Conservation (phyloP, 2,797 vertebrate species). For the Gymnothorax javanicus region DNA sequence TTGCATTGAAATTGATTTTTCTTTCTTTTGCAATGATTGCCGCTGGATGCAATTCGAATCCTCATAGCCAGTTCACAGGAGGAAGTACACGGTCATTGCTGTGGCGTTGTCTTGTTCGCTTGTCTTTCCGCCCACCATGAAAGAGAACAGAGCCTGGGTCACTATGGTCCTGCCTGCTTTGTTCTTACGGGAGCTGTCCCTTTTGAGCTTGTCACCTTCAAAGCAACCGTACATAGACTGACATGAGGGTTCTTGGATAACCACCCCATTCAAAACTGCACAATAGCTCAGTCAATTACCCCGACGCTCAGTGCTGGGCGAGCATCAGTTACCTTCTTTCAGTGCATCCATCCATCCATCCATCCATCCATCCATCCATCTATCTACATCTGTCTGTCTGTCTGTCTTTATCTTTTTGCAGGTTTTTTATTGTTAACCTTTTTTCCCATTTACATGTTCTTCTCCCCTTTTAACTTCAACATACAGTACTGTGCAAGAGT, state of each 20-base stretch:
- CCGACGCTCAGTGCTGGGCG: constrained; percentile 68
- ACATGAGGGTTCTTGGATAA: constrained; percentile 83
- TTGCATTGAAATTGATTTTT: no score
- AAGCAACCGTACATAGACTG: constrained; percentile 77
- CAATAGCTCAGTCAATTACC: constrained; percentile 79
- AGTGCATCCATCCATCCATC: constrained; percentile 50
- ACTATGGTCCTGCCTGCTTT: constrained; percentile 69
- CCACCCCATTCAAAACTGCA: constrained; percentile 73
- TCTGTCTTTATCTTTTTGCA: neutral
- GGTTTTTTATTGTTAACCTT: no score
- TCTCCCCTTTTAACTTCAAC: no score
- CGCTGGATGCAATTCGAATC: neutral
- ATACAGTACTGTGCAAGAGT: no score
- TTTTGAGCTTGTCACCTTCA: constrained; percentile 80
- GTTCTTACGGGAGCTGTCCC: constrained; percentile 67
- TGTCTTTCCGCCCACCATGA: constrained; percentile 48
- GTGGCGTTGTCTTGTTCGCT: neutral
- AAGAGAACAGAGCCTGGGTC: constrained; percentile 67
- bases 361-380: neutral
- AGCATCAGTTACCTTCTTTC: constrained; percentile 77
- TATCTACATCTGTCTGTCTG: neutral
- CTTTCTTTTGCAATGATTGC: neutral
- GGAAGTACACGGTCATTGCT: neutral
- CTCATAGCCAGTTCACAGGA: neutral
- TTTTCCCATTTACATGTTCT: no score